These are phyloP conservation scores for Hormaphis cornu DNA, from an alignment of 1,140 invertebrate genomes.

Conservation along the genomic window DNA sequence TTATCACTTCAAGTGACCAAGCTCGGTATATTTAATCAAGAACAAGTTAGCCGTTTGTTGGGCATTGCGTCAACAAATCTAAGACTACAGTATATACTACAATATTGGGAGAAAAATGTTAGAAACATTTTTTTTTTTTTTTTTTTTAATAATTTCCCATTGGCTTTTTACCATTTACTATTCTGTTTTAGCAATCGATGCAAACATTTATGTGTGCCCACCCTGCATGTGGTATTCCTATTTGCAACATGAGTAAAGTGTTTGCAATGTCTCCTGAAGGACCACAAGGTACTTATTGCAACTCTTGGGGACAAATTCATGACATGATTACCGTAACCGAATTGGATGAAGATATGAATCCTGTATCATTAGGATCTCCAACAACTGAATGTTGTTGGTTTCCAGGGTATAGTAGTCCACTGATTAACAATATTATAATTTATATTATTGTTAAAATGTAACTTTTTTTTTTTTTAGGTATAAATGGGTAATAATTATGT, in stretches of 20 bases:
- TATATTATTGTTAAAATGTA: background rate
- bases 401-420: background rate
- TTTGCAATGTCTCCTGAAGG: constrained; percentile 25
- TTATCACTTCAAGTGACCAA: background rate
- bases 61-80: constrained; percentile 1
- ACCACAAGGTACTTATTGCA: constrained; percentile 20
- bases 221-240: background rate
- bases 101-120: constrained; percentile 8
- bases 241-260: constrained; percentile 8
- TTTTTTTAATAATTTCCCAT: background rate
- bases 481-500: constrained; percentile 1
- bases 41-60: background rate
- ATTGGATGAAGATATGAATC: background rate
- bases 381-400: constrained; percentile 12
- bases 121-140: background rate
- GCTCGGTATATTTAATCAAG: constrained; percentile 12
- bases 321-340: constrained; percentile 18
- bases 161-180: background rate
- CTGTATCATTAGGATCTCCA: background rate
- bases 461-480: background rate
- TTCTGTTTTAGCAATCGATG: background rate
- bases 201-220: constrained; percentile 7
- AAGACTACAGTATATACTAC: background rate
- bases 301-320: constrained; percentile 3
- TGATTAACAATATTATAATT: background rate